Evolutionary conservation across 1,140 invertebrate species (phyloP).

Genomic region (Ceratosolen solmsi): DNA sequence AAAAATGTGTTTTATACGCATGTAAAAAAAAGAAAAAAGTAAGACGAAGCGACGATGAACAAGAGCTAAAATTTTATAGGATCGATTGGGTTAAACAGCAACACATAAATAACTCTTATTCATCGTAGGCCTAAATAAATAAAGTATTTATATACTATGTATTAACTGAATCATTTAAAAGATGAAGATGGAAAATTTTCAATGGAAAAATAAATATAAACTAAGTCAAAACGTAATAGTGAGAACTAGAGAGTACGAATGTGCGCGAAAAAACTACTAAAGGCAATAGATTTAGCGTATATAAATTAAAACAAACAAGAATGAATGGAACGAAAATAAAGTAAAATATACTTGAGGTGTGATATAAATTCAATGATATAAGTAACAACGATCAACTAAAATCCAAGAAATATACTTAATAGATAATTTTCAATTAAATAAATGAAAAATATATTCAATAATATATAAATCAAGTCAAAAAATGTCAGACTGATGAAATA

Average conservation of each 20-base stretch:
- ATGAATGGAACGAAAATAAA: slow-evolving; percentile 27
- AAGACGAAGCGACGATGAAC: background rate
- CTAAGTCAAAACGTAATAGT: slow-evolving; percentile 30
- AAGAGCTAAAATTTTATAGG: slow-evolving; percentile 26
- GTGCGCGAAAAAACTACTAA: background rate
- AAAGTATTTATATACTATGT: slow-evolving; percentile 68
- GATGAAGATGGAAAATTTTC: slow-evolving; percentile 50
- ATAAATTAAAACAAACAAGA: background rate
- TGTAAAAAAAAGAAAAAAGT: background rate
- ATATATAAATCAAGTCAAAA: background rate
- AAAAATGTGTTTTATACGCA: slow-evolving; percentile 33
- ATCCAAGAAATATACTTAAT: slow-evolving; percentile 42
- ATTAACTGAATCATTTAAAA: slow-evolving; percentile 59
- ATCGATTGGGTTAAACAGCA: slow-evolving; percentile 40
- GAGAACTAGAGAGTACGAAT: slow-evolving; percentile 43
- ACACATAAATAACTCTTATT: slow-evolving; percentile 64
- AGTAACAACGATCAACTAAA: slow-evolving; percentile 46
- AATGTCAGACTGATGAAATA: background rate
- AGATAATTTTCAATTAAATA: slow-evolving; percentile 39
- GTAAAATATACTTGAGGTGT: slow-evolving; percentile 25
- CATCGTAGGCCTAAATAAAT: slow-evolving; percentile 71
- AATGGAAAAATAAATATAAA: slow-evolving; percentile 3
- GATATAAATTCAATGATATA: slow-evolving; percentile 37
- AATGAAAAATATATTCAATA: slow-evolving; percentile 7
- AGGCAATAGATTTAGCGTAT: background rate